These are phyloP conservation scores for Coecobrya sp. DNA, from an alignment of 2,888 invertebrate species.

Conservation along the genomic window DNA sequence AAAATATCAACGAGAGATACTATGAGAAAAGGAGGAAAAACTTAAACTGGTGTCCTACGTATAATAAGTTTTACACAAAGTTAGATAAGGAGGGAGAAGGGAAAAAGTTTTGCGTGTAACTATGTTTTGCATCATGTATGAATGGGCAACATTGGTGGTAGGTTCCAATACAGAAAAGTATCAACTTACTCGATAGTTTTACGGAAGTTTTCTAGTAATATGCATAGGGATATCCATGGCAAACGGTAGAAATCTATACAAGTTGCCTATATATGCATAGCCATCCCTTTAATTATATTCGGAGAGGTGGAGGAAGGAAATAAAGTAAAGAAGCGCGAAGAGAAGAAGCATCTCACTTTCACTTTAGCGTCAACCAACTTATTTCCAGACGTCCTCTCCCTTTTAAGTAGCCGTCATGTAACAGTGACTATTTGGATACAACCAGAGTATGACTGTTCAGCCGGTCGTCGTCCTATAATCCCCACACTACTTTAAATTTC, in stretches of 20 bases:
- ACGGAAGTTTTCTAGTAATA: not conserved
- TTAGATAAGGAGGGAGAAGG: not conserved
- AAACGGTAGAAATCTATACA: not conserved
- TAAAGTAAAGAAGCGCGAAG: not conserved
- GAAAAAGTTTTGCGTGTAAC: conserved; percentile 31
- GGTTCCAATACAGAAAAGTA: conserved; percentile 30
- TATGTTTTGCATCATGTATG: conserved; percentile 62
- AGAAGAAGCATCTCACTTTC: conserved; percentile 32
- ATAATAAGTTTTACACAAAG: conserved; percentile 50
- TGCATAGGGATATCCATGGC: not conserved
- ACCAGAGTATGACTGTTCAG: too few species aligned
- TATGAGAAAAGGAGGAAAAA: not conserved
- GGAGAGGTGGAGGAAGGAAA: not conserved
- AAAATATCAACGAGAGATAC: conserved; percentile 7
- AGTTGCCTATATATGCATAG: not conserved
- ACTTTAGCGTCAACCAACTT: conserved; percentile 48
- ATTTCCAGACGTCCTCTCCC: conserved; percentile 6
- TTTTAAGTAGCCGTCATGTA: too few species aligned
- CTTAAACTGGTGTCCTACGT: not conserved
- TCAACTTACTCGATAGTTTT: not conserved
- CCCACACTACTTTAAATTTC: too few species aligned
- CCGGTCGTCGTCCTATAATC: too few species aligned
- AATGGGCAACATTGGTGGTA: conserved; percentile 29
- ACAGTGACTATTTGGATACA: too few species aligned
- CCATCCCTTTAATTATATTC: conserved; percentile 29